Evolutionary conservation across 2,888 invertebrate species (phyloP).

Genomic region (Lasioglossum zephyrum): DNA sequence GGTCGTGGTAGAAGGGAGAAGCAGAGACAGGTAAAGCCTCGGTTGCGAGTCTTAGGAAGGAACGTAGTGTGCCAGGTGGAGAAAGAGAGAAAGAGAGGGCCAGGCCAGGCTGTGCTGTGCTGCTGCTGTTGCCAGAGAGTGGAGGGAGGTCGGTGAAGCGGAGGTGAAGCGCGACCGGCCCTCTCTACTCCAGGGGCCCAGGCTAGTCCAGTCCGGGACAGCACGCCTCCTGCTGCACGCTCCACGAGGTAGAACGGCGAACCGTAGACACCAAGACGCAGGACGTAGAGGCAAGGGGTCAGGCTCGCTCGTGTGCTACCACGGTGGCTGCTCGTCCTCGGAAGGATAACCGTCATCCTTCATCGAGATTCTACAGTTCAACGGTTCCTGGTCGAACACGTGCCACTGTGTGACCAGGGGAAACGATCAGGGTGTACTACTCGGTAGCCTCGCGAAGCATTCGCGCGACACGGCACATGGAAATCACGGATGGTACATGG

Average conservation of each 20-base stretch:
- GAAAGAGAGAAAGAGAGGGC: slow-evolving; percentile 55
- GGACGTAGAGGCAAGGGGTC: slow-evolving; percentile 65
- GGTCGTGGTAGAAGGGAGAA: slow-evolving; percentile 63
- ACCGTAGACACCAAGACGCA: slow-evolving; percentile 74
- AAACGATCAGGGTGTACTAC: slow-evolving; percentile 12
- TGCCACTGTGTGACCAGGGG: neutral
- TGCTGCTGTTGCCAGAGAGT: slow-evolving; percentile 57
- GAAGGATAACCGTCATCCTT: slow-evolving; percentile 56
- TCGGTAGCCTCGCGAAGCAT: slow-evolving; percentile 2
- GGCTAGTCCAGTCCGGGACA: slow-evolving; percentile 84
- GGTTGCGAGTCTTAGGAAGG: slow-evolving; percentile 53
- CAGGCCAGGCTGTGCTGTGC: neutral
- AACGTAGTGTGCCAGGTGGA: slow-evolving; percentile 45
- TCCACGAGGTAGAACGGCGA: slow-evolving; percentile 81
- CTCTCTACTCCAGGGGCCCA: slow-evolving; percentile 83
- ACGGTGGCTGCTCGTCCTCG: slow-evolving; percentile 50
- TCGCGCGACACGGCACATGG: neutral
- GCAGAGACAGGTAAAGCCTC: slow-evolving; percentile 67
- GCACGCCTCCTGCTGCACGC: slow-evolving; percentile 84
- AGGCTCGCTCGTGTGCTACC: slow-evolving; percentile 51
- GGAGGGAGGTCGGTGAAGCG: slow-evolving; percentile 79
- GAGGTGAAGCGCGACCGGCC: slow-evolving; percentile 83
- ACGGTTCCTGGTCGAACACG: slow-evolving; percentile 32
- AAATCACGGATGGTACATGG: neutral
- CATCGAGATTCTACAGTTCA: slow-evolving; percentile 27